A percentile compares a stretch with the other conserved stretches of the same genome.
Conservation (phyloP, 1,140 invertebrate genomes). For the Megalopta genalis region DNA sequence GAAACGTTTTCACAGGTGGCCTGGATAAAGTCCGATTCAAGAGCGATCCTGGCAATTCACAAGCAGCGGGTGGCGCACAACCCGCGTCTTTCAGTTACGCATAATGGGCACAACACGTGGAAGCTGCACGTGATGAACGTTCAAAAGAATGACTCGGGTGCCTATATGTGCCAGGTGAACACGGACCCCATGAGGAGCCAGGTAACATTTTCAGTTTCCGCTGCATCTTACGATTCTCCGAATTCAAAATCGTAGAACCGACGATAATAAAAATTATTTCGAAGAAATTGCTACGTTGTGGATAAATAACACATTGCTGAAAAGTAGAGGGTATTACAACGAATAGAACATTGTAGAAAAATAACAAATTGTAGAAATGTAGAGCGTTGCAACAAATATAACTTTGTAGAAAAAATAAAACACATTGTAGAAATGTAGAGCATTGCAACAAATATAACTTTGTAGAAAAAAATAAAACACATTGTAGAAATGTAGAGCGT, state of each 20-base stretch:
- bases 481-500: no score
- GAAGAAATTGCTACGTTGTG: no score
- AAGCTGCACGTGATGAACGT: constrained; percentile 93
- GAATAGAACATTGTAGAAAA: no score
- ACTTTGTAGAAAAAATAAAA: no score
- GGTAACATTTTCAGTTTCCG: constrained; percentile 79
- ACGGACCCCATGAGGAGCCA: constrained; percentile 94
- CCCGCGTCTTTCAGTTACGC: constrained; percentile 90
- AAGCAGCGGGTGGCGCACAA: constrained; percentile 94
- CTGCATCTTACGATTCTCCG: background rate
- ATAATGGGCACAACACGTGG: constrained; percentile 95
- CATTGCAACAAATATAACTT: no score
- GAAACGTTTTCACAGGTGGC: constrained; percentile 85
- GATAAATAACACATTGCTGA: no score
- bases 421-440: no score
- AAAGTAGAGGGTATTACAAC: no score
- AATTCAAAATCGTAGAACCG: background rate
- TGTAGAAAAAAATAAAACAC: no score
- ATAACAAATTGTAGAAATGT: no score
- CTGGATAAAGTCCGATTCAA: constrained; percentile 94
- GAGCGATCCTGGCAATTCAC: constrained; percentile 93
- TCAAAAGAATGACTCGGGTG: constrained; percentile 92
- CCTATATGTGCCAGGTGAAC: constrained; percentile 95
- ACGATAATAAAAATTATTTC: no score
- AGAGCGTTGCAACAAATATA: no score